Conservation (phyloP, 1,140 invertebrate species). For the Magallana angulata region DNA sequence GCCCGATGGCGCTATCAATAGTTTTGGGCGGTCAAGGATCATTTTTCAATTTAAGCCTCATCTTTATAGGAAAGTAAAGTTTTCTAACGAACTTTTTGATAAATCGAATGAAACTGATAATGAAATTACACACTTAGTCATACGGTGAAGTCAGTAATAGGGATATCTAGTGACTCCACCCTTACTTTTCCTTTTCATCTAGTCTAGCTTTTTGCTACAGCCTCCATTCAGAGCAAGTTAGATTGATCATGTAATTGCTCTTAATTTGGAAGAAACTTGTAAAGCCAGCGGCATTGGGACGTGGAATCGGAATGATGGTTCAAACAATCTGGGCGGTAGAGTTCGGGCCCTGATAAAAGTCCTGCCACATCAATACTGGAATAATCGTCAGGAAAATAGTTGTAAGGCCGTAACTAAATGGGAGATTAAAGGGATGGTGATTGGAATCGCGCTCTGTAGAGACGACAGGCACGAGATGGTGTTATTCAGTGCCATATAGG, state of each 20-base stretch:
- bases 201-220: not conserved
- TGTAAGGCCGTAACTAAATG: conserved; percentile 6
- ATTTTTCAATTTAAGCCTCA: no score
- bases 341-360: not conserved
- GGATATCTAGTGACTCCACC: not conserved
- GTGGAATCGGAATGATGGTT: not conserved
- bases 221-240: not conserved
- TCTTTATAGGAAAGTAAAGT: no score
- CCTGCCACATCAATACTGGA: not conserved
- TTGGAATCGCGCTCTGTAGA: no score
- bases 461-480: no score
- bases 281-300: not conserved
- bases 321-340: not conserved
- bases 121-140: no score
- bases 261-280: conserved; percentile 3
- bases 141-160: no score
- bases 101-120: no score
- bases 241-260: conserved; percentile 8
- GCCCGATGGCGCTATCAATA: no score
- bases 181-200: not conserved
- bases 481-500: not conserved
- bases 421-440: not conserved
- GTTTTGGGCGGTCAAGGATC: no score
- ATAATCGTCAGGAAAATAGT: not conserved
- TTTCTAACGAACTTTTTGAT: no score